Percentiles rank a stretch among this genome's conserved stretches.
Evolutionary conservation across 2,888 invertebrate species (phyloP).

Genomic region (Ochlodes sylvanus): DNA sequence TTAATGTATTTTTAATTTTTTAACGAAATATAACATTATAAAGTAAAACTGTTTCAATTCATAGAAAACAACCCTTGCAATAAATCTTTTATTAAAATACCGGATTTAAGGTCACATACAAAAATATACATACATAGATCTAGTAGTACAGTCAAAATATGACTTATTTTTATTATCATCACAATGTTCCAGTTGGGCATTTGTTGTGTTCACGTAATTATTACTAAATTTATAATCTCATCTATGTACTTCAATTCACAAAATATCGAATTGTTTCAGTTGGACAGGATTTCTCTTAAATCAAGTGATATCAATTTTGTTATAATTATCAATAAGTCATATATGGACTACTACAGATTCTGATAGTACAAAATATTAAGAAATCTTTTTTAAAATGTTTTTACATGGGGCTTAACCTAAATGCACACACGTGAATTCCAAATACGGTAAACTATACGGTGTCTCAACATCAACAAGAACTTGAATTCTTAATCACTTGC

Average conservation of each 20-base stretch:
- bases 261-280: too few relatives aligned
- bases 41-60: neutral
- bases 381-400: constrained; percentile 5
- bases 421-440: constrained; percentile 1
- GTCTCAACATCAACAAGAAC: too few relatives aligned
- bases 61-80: constrained; percentile 4
- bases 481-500: too few relatives aligned
- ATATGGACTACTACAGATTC: neutral
- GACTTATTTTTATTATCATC: constrained; percentile 8
- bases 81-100: constrained; percentile 26
- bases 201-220: too few relatives aligned
- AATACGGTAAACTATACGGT: too few relatives aligned
- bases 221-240: too few relatives aligned
- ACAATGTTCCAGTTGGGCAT: too few relatives aligned
- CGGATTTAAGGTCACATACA: constrained; percentile 35
- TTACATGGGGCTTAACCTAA: constrained; percentile 8
- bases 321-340: constrained; percentile 8
- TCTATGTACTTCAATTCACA: too few relatives aligned
- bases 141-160: constrained; percentile 12
- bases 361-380: constrained; percentile 2
- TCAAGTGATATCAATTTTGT: too few relatives aligned
- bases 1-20: constrained; percentile 20
- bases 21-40: neutral
- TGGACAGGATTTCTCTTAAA: too few relatives aligned
- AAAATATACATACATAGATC: constrained; percentile 37